Base-by-base conservation (phyloP, 1,140 invertebrate genomes). In the Sipha flava region DNA sequence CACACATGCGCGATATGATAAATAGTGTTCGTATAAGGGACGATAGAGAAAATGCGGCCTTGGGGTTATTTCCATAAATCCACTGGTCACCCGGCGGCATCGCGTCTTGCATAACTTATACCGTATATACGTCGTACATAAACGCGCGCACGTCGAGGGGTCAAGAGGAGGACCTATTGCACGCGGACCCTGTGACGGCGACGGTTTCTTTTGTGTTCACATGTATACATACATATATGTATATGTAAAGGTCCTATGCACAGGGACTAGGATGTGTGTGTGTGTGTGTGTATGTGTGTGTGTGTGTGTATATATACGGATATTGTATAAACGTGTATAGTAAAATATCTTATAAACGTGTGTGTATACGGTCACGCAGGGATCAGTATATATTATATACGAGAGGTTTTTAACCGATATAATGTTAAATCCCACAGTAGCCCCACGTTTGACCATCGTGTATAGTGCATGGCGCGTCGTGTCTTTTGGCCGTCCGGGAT, bases 41-140 rank as follows among this genome's bases (percentile, higher is more conserved):
- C 34, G 29, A 9, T 59, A 59, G 1, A 68, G 64, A 26, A 68
- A 18, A 68, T 21, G 70, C 29, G 37, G 29, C 49, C 52, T 12
- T 23, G 73, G 73, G 73, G 73, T 77, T 59, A 57, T 77, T 57
- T 57, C 52, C 73, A 57, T 77, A 77, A 77, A 77, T 77, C 73
- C 72, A 54, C 72, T 21, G 72, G 72, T 54, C 73, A 43, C 7
- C 49, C 34, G 49, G 49, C 52, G 31, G 73, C 73, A 29, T 18
- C 52, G 52, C 73, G 52, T 77, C 52, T 77, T 40, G 73, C 73
- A 77, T 77, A 77, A 77, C 73, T 77, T 59, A 59, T 43, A 21
- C 37, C 10, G 37, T 6, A 10, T 10, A 21, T n/a, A 66, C 47
- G 70, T 73, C 70, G 47, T 73, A 54, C 47, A 49, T 40, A 45